Evolutionary conservation across 2,113 vertebrate genomes (phyloP), one percentile per base, ranked within the genome.

Genomic region (Holacanthus passer): DNA sequence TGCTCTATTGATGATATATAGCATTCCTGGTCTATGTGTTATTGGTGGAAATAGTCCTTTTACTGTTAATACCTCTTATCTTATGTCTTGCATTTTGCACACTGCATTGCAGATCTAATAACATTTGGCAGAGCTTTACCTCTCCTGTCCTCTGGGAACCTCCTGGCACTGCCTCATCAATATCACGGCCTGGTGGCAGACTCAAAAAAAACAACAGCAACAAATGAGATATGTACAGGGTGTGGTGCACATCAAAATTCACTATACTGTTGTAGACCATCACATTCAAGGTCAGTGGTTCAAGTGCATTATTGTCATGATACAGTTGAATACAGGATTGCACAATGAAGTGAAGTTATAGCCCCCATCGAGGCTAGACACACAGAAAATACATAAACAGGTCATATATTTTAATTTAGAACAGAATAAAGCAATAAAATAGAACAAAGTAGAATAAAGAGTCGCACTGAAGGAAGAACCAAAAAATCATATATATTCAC

Each of bases 71-170:
- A 48, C 27, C 55, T 55, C 12, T 56, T 3, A 17, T 55, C 12
- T 56, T 7, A 47, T 20, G 32, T 66, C 68, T 67, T 43, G 7
- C 11, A 41, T 37, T 66, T 53, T 45, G 31, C n/a, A 27, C 35
- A 55, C 78, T 82, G 78, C 78, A 81, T 65, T 87, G 82, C 82
- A 75, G 74, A 37, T 83, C 59, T 79, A 17, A 71, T 32, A 62
- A 60, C 62, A 52, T 71, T 76, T 82, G 82, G 69, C 82, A 60
- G 50, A 45, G 82, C 60, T 82, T 62, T 41, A 78, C n/a, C 59
- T 67, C 73, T 31, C 3, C 11, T 43, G 59, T 48, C 82, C 62
- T 79, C 9, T 29, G 79, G 79, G 74, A 85, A n/a, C 50, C 65
- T 71, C 58, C 68, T 53, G 56, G 73, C 78, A 20, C 52, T 41